phyloP scores from a whole-genome alignment of 2,113 vertebrate species.

The Anolis sagrei region DNA sequence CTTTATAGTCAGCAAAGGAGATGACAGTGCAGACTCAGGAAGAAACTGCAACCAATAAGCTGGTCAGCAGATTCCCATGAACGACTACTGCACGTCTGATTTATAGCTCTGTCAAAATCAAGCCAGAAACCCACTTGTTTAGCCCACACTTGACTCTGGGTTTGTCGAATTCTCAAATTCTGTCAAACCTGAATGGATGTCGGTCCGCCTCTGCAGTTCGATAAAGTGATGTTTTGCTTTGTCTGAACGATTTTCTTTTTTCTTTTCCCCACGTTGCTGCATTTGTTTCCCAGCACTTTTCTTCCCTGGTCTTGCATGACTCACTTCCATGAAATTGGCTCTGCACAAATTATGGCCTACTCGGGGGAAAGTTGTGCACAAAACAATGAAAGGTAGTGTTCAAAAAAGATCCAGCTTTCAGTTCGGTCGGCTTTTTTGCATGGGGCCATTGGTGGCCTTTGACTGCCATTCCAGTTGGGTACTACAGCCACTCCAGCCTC shows the following conservation, averaged over 20 bases:
- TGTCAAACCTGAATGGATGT: neutral
- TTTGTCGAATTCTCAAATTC: neutral
- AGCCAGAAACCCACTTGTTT: conserved; percentile 16
- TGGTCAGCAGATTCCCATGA: neutral
- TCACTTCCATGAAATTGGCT: neutral
- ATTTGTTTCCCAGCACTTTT: neutral
- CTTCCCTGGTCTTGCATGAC: neutral
- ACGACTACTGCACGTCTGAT: neutral
- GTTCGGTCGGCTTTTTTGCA: too few relatives aligned
- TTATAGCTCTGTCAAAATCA: conserved; percentile 8
- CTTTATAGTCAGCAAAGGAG: neutral
- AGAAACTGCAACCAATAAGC: neutral
- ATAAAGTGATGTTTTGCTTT: neutral
- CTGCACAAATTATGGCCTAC: neutral
- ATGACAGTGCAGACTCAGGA: neutral
- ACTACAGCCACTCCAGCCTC: too few relatives aligned
- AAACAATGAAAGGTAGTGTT: too few relatives aligned
- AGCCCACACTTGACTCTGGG: neutral
- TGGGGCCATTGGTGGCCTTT: too few relatives aligned
- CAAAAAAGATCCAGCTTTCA: too few relatives aligned
- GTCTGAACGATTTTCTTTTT: too few relatives aligned
- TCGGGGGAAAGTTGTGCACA: neutral
- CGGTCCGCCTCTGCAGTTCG: neutral
- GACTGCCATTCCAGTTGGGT: too few relatives aligned
- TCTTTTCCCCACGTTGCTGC: neutral